phyloP scores from a whole-genome alignment of 2,797 vertebrate genomes.

The Hipposideros larvatus region DNA sequence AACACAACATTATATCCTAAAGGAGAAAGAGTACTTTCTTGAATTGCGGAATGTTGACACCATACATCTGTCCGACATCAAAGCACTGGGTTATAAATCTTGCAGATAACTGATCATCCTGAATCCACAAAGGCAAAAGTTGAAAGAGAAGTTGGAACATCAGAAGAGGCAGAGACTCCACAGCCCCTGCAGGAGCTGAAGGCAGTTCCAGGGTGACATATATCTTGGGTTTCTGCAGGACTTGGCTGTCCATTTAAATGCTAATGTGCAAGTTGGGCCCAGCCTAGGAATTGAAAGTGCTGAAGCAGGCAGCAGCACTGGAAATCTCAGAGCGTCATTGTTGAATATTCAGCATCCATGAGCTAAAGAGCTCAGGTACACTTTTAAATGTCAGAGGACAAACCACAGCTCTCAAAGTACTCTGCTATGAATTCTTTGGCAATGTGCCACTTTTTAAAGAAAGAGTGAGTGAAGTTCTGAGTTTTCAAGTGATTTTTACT shows the following conservation, averaged over 20 bases:
- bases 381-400: constrained; percentile 59
- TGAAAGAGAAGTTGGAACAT: constrained; percentile 75
- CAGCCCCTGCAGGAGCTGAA: constrained; percentile 52
- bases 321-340: not conserved
- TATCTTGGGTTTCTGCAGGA: constrained; percentile 2
- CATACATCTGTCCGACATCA: constrained; percentile 61
- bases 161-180: constrained; percentile 45
- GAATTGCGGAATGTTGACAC: constrained; percentile 54
- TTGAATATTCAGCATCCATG: constrained; percentile 52
- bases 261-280: constrained; percentile 42
- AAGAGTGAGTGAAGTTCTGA: not conserved
- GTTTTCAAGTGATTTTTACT: constrained; percentile 38
- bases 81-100: constrained; percentile 78
- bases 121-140: constrained; percentile 73
- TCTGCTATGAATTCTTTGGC: not conserved
- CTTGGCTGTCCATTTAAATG: constrained; percentile 66
- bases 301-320: not conserved
- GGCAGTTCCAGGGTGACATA: constrained; percentile 6
- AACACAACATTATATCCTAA: constrained; percentile 27
- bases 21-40: constrained; percentile 68
- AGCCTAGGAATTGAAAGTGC: constrained; percentile 15
- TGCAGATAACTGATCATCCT: constrained; percentile 69
- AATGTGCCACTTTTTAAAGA: not conserved
- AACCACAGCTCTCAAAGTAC: not conserved
- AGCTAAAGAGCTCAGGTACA: constrained; percentile 28